Percentiles rank a stretch among this genome's conserved stretches.
Evolutionary conservation across 2,113 vertebrate genomes (phyloP).

Genomic region (Anhinga anhinga): DNA sequence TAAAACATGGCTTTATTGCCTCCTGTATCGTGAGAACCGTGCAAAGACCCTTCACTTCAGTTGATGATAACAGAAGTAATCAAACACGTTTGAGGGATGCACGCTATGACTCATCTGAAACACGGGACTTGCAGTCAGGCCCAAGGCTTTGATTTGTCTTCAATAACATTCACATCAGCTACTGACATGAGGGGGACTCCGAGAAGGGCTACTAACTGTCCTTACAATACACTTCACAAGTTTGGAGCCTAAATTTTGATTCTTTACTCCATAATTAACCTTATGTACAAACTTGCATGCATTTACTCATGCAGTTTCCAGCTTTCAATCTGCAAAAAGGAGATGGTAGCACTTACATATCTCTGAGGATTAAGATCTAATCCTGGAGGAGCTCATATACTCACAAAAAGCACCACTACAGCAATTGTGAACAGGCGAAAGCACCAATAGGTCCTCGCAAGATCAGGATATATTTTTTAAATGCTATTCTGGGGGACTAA

Average conservation of each 20-base stretch:
- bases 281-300: not conserved
- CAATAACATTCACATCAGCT: not conserved
- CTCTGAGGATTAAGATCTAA: not conserved
- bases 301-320: not conserved
- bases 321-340: not conserved
- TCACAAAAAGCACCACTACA: not conserved
- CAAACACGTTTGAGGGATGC: not conserved
- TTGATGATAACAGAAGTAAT: not conserved
- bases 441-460: not conserved
- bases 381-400: not conserved
- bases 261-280: not conserved
- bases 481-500: not conserved
- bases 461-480: not conserved
- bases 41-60: not conserved
- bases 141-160: not conserved
- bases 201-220: not conserved
- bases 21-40: not conserved
- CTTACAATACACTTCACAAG: not conserved
- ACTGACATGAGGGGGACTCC: not conserved
- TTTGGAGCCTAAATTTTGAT: not conserved
- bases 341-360: not conserved
- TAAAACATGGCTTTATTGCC: not conserved
- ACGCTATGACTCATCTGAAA: not conserved
- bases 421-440: not conserved
- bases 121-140: not conserved